phyloP scores from a whole-genome alignment of 2,888 invertebrate genomes.

The Tanypteryx hageni region DNA sequence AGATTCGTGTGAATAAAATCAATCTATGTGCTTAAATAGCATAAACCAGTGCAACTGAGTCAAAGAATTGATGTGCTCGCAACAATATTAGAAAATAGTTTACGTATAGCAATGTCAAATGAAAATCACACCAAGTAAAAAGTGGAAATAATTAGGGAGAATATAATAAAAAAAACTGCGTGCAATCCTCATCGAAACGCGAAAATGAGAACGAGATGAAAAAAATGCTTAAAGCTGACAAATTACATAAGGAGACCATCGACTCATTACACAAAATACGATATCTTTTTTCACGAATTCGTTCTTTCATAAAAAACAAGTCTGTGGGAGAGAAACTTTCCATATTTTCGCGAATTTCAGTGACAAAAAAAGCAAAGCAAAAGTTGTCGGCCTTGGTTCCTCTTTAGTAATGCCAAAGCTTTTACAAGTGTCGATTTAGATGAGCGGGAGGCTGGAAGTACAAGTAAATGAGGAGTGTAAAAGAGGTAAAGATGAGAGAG shows the following conservation, averaged over 20 bases:
- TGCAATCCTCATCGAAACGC: background rate
- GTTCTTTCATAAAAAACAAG: no score
- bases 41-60: background rate
- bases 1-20: no score
- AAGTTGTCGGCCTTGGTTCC: background rate
- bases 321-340: background rate
- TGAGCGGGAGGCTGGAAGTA: no score
- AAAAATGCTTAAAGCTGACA: no score
- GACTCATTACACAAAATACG: no score
- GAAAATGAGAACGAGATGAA: no score
- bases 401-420: no score
- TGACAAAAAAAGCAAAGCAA: background rate
- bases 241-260: no score
- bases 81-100: background rate
- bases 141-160: background rate
- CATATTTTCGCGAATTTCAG: background rate
- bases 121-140: background rate
- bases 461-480: background rate
- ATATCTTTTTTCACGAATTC: no score
- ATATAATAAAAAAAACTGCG: background rate
- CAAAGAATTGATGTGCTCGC: background rate
- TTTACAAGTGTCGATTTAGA: no score
- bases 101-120: background rate
- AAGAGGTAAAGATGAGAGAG: background rate
- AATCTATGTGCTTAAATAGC: no score